These are phyloP conservation scores for Eunapius fragilis DNA, from an alignment of 37 sponge, comb jelly and placozoan species.

Conservation along the genomic window DNA sequence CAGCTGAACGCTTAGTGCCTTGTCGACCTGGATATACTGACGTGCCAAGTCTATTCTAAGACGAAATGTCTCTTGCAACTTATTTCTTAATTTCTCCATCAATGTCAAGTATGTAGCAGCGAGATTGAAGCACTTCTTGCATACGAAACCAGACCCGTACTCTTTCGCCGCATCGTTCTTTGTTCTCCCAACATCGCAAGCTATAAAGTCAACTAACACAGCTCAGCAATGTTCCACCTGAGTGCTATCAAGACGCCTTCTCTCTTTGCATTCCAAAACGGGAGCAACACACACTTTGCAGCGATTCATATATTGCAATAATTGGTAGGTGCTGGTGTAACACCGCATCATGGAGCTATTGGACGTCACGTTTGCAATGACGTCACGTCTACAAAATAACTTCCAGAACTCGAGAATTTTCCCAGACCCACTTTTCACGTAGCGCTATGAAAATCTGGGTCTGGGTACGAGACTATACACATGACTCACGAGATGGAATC, in stretches of 20 bases:
- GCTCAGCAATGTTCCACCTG: background rate
- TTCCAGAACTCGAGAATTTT: background rate
- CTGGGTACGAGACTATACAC: background rate
- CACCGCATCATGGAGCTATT: background rate
- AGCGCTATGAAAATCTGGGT: background rate
- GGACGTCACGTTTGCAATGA: background rate
- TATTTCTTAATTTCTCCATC: background rate
- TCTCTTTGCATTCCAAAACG: background rate
- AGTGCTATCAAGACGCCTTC: background rate
- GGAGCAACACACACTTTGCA: background rate
- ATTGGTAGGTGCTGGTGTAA: background rate
- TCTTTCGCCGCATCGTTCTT: background rate
- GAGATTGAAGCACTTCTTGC: background rate
- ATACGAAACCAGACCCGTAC: background rate
- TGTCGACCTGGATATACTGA: background rate
- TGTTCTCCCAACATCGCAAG: background rate
- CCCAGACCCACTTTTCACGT: background rate
- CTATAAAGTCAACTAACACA: background rate
- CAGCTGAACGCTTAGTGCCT: background rate
- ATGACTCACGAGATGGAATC: too few relatives aligned
- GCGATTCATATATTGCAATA: background rate
- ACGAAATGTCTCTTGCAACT: background rate
- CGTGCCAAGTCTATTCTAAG: background rate
- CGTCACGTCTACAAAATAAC: background rate
- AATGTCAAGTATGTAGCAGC: background rate